Evolutionary conservation across 1,140 invertebrate genomes (phyloP).

Genomic region (Papilio xuthus): DNA sequence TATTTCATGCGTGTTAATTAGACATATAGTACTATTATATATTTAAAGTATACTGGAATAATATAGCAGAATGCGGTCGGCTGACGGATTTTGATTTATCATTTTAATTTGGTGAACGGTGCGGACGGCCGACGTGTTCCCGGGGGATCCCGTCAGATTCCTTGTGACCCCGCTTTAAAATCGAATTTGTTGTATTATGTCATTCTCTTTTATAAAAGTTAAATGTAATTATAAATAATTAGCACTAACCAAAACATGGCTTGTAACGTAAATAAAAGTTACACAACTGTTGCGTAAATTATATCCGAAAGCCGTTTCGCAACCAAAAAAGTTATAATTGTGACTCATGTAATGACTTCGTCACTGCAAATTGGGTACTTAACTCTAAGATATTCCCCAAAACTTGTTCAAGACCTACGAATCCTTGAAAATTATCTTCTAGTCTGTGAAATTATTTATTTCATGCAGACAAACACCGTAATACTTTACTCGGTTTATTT

Average conservation of each 20-base stretch:
- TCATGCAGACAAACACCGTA: slow-evolving; percentile 43
- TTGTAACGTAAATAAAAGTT: slow-evolving; percentile 30
- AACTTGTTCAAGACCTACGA: slow-evolving; percentile 32
- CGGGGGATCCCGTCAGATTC: slow-evolving; percentile 55
- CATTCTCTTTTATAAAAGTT: slow-evolving; percentile 54
- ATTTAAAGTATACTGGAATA: slow-evolving; percentile 15
- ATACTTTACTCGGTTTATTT: slow-evolving; percentile 50
- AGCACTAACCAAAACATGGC: slow-evolving; percentile 1
- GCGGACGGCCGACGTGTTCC: slow-evolving; percentile 62
- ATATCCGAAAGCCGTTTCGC: slow-evolving; percentile 15
- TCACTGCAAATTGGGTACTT: slow-evolving; percentile 34
- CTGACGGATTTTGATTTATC: slow-evolving; percentile 77
- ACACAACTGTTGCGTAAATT: slow-evolving; percentile 29
- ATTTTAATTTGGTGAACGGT: slow-evolving; percentile 74
- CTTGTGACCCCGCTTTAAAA: slow-evolving; percentile 62
- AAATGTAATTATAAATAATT: slow-evolving; percentile 43
- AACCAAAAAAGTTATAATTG: slow-evolving; percentile 31
- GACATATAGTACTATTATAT: background rate
- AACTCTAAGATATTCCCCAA: slow-evolving; percentile 29
- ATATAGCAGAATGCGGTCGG: slow-evolving; percentile 43
- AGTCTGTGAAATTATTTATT: slow-evolving; percentile 41
- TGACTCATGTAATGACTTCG: slow-evolving; percentile 33
- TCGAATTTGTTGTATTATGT: slow-evolving; percentile 67
- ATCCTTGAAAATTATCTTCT: slow-evolving; percentile 37
- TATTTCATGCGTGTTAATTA: background rate